Evolutionary conservation across 2,113 vertebrate genomes (phyloP).

Genomic region (Solea solea): DNA sequence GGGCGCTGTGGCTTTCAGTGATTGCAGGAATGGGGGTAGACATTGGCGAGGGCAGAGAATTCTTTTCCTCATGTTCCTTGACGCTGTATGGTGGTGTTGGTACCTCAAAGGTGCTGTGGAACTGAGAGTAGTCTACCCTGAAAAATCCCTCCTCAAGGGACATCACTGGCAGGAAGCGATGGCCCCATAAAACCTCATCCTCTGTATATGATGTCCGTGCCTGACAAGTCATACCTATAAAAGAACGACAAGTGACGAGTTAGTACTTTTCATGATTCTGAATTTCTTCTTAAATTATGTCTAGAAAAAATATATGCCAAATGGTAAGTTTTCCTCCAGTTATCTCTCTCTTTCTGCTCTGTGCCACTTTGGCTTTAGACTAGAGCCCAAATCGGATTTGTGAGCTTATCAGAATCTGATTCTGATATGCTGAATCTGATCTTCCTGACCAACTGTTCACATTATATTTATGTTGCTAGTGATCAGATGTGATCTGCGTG

Average conservation of each 20-base stretch:
- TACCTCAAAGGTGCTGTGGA: conserved; percentile 89
- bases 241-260: conserved; percentile 2
- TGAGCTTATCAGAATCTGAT: too few species aligned
- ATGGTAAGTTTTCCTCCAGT: conserved; percentile 14
- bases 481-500: too few species aligned
- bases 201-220: conserved; percentile 91
- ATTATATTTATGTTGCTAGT: too few species aligned
- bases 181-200: conserved; percentile 92
- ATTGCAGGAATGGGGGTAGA: conserved; percentile 71
- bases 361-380: background rate
- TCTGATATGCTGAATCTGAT: too few species aligned
- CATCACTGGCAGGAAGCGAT: conserved; percentile 91
- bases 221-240: conserved; percentile 90
- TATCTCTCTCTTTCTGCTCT: conserved; percentile 13
- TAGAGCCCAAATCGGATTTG: too few species aligned
- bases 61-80: conserved; percentile 87
- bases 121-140: conserved; percentile 91
- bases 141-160: conserved; percentile 92
- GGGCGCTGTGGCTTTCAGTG: conserved; percentile 58
- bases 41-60: conserved; percentile 77
- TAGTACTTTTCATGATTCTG: background rate
- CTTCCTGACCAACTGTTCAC: too few species aligned
- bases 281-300: too few species aligned
- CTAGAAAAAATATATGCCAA: background rate
- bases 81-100: conserved; percentile 87